Conservation (phyloP, 2,113 vertebrate genomes). For the Pachyramphus minor region DNA sequence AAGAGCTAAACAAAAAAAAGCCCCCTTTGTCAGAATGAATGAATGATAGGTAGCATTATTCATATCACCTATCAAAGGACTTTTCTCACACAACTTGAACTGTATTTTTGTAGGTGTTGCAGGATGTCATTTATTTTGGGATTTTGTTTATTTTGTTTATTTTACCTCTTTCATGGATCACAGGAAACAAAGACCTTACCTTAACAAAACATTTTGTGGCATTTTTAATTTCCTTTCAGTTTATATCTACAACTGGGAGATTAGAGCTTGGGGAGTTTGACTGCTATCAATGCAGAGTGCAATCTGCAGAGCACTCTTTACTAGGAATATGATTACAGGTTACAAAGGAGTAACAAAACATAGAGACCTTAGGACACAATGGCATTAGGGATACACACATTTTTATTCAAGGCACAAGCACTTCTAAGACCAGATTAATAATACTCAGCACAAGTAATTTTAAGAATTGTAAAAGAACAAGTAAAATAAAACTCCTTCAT, state of each 20-base stretch:
- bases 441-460: background rate
- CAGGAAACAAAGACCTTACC: background rate
- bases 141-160: background rate
- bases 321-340: background rate
- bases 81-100: background rate
- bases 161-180: background rate
- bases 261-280: background rate
- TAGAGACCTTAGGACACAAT: background rate
- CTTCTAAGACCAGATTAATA: background rate
- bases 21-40: background rate
- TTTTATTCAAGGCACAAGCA: background rate
- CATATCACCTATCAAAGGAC: background rate
- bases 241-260: background rate
- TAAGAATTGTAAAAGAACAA: background rate
- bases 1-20: background rate
- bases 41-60: background rate
- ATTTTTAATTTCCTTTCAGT: background rate
- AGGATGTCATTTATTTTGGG: background rate
- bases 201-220: background rate
- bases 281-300: background rate
- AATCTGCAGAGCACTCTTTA: background rate
- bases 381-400: background rate
- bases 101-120: background rate
- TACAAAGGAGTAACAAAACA: background rate
- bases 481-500: background rate